These are phyloP conservation scores for Antheraea pernyi DNA, from an alignment of 1,140 invertebrate genomes.

Conservation along the genomic window DNA sequence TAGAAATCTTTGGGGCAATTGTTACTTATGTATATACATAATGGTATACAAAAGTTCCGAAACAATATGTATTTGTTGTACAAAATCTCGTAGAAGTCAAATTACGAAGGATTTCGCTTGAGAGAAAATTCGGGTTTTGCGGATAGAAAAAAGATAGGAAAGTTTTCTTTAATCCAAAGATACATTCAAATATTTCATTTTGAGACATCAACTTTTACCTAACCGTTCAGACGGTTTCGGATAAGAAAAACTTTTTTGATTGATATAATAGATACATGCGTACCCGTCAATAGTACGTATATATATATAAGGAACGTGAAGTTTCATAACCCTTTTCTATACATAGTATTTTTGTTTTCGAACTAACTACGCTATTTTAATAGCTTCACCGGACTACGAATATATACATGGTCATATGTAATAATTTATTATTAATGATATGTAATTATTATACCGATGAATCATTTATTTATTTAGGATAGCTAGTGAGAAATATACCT, in stretches of 20 bases:
- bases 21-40: neutral
- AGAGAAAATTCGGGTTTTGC: conserved; percentile 11
- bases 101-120: conserved; percentile 18
- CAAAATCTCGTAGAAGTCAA: conserved; percentile 10
- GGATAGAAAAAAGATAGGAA: conserved; percentile 14
- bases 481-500: no score
- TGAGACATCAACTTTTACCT: conserved; percentile 13
- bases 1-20: conserved; percentile 17
- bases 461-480: no score
- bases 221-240: conserved; percentile 2
- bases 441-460: no score
- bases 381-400: no score
- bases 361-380: no score
- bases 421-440: no score
- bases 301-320: neutral
- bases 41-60: neutral
- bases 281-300: neutral
- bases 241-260: neutral
- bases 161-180: conserved; percentile 19
- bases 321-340: no score
- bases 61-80: conserved; percentile 4
- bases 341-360: no score
- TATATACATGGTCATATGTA: no score
- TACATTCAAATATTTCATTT: conserved; percentile 25
- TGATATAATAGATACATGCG: neutral